Percentiles rank a stretch among this genome's conserved stretches.
These are phyloP conservation scores for Callaeas wilsoni DNA, from an alignment of 2,113 vertebrate genomes.

Conservation along the genomic window DNA sequence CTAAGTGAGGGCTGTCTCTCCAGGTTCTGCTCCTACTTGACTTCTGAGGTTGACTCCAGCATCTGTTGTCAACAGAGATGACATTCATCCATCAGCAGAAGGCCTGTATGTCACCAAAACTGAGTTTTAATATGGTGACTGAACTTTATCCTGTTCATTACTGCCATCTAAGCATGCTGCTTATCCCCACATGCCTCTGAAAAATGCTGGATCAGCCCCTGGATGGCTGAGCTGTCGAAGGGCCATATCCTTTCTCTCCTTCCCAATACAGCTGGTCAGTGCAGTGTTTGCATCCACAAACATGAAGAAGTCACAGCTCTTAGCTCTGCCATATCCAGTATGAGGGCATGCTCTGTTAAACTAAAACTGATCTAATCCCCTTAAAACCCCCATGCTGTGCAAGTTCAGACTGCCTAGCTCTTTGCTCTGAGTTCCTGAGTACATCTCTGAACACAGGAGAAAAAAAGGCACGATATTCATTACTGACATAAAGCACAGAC, in stretches of 20 bases:
- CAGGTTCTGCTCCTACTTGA: neutral
- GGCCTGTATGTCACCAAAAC: neutral
- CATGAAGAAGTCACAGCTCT: neutral
- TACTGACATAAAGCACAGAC: neutral
- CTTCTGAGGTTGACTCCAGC: neutral
- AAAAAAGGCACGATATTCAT: neutral
- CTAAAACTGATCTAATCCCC: neutral
- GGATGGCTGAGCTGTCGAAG: neutral
- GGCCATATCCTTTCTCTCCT: neutral
- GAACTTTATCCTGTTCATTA: neutral
- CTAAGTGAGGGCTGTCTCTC: neutral
- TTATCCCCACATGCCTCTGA: neutral
- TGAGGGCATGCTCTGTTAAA: neutral
- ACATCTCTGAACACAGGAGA: rapidly evolving
- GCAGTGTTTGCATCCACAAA: neutral
- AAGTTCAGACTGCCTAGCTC: neutral
- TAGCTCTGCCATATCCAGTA: neutral
- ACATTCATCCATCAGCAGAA: neutral
- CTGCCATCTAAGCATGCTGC: neutral
- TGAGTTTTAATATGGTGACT: neutral
- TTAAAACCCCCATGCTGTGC: neutral
- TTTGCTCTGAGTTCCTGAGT: neutral
- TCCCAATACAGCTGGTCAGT: neutral
- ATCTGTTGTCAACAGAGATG: neutral
- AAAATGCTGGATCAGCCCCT: neutral